Evolutionary conservation across 2,797 vertebrate species (phyloP).

Genomic region (Sparus aurata): DNA sequence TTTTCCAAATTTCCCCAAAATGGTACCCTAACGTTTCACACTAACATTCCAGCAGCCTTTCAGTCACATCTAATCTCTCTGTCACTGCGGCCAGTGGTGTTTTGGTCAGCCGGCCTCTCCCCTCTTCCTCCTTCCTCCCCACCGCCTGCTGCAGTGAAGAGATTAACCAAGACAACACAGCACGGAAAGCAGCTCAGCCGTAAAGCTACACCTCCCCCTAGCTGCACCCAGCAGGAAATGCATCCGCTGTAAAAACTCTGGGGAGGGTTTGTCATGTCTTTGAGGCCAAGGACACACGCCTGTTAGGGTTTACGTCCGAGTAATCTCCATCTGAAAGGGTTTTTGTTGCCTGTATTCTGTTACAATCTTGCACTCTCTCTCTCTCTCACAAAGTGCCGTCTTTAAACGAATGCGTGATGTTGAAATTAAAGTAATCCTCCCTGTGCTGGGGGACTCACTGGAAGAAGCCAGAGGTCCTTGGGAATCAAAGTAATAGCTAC

Average conservation of each 20-base stretch:
- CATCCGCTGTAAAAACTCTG: neutral
- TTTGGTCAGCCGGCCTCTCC: neutral
- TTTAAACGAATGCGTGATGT: constrained; percentile 26
- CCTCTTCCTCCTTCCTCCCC: constrained; percentile 14
- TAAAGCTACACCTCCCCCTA: constrained; percentile 69
- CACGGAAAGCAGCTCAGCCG: constrained; percentile 17
- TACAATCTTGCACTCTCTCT: neutral
- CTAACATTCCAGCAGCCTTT: neutral
- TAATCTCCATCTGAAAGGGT: constrained; percentile 13
- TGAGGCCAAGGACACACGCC: neutral
- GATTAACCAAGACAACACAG: constrained; percentile 60
- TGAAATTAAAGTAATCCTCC: constrained; percentile 50
- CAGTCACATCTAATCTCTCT: constrained; percentile 1
- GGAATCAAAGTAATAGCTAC: constrained; percentile 53
- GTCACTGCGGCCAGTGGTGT: constrained; percentile 8
- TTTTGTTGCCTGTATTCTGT: constrained; percentile 4
- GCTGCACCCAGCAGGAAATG: neutral
- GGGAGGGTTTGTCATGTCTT: neutral
- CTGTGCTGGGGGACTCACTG: constrained; percentile 22
- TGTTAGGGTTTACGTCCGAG: neutral
- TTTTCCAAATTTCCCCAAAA: constrained; percentile 6
- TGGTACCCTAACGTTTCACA: neutral
- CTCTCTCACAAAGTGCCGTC: constrained; percentile 12
- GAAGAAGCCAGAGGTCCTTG: constrained; percentile 30
- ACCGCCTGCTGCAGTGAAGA: constrained; percentile 36